Conservation (phyloP, 1,140 invertebrate genomes). For the Halictus rubicundus region DNA sequence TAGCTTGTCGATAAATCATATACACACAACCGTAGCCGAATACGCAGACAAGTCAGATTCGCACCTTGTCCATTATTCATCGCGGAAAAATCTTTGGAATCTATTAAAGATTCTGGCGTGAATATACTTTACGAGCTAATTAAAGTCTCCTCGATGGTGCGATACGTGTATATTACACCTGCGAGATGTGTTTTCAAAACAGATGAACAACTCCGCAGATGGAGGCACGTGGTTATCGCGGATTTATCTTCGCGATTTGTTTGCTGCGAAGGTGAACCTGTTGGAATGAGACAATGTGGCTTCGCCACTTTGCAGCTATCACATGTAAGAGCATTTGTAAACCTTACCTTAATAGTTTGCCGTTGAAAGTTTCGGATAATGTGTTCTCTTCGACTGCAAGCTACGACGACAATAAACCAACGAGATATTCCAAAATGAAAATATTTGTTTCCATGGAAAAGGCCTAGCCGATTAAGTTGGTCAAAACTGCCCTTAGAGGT, state of each 20-base stretch:
- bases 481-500: too few species aligned
- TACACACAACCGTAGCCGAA: not conserved
- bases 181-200: not conserved
- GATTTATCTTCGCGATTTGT: conserved; percentile 29
- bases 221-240: not conserved
- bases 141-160: conserved; percentile 6
- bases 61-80: conserved; percentile 6
- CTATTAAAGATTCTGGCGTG: conserved; percentile 5
- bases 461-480: too few species aligned
- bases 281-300: conserved; percentile 9
- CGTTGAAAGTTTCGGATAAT: too few species aligned
- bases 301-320: not conserved
- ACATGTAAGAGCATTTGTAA: too few species aligned
- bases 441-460: too few species aligned
- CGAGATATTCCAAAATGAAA: too few species aligned
- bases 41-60: not conserved
- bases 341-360: too few species aligned
- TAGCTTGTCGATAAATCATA: not conserved
- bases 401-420: too few species aligned
- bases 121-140: conserved; percentile 22
- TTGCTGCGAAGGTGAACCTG: conserved; percentile 26
- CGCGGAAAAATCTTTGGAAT: conserved; percentile 5
- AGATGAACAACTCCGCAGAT: not conserved
- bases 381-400: too few species aligned
- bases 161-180: not conserved